Evolutionary conservation across 2,113 vertebrate species (phyloP), one percentile per base, ranked within the genome.

Genomic region (Megaleporinus macrocephalus): DNA sequence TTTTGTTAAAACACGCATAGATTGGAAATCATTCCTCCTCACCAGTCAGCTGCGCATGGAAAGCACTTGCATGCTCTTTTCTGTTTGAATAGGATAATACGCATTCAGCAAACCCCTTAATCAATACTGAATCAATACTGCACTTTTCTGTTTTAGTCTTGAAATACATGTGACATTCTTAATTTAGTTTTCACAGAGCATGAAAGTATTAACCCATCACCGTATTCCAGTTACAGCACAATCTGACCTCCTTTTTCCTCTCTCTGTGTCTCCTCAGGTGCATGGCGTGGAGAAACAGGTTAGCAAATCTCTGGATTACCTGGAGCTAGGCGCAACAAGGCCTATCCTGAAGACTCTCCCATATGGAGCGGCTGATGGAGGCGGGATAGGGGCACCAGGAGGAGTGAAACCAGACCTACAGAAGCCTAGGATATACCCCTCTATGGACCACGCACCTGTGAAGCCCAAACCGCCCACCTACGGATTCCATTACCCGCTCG

Each of bases 221-320:
- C 29, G 20, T 33, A 30, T 36, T n/a, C 1, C 33, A 13, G 11
- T 68, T 68, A 36, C 41, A 36, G 18, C 41, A n/a, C 16, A 30
- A 6, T 51, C 41, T 16, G 12, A 65, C 11, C 18, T 68, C 29
- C 1, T 70, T 70, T 70, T 70, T 78, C 6, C 87, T 88, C 44
- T 81, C 49, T 90, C 41, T 44, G 33, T 68, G 20, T 76, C 80
- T n/a, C 49, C 29, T 84, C 90, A 99, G 97, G 92, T 86, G 61
- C 90, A 95, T 75, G 94, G 93, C 1, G 90, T 95, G 72, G 95
- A 96, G 83, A 94, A 95, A 47, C 95, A 95, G 53, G 84, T 95
- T 73, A 73, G 93, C 66, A 93, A 93, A 85, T 94, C 93, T 55
- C 33, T 95, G 69, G 96, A 95, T 0, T 97, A 97, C 88, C 87